phyloP scores from a whole-genome alignment of 2,797 vertebrate genomes.

The Lithobates sylvaticus region DNA sequence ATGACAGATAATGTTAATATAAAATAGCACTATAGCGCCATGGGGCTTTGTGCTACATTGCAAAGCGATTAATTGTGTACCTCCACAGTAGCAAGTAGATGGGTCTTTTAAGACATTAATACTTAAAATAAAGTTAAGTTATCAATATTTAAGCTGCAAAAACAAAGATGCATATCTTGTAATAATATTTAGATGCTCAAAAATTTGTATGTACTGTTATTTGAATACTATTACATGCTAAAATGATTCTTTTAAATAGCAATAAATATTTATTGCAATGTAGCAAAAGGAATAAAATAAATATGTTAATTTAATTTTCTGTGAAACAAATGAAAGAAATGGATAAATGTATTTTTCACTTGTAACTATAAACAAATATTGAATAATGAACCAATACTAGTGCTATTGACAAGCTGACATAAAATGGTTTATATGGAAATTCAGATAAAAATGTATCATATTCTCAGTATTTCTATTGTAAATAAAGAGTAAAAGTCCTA shows the following conservation, averaged over 20 bases:
- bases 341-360: too few species aligned
- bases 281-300: not conserved
- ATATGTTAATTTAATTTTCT: not conserved
- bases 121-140: slow-evolving; percentile 19
- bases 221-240: slow-evolving; percentile 11
- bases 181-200: slow-evolving; percentile 13
- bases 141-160: slow-evolving; percentile 20
- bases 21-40: slow-evolving; percentile 39
- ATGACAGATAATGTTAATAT: slow-evolving; percentile 37
- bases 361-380: too few species aligned
- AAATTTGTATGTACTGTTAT: not conserved
- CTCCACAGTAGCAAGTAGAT: not conserved
- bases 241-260: slow-evolving; percentile 24
- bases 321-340: not conserved
- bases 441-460: too few species aligned
- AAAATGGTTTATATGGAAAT: too few species aligned
- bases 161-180: not conserved
- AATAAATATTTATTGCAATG: slow-evolving; percentile 15
- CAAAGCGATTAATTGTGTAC: slow-evolving; percentile 30
- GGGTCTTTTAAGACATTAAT: slow-evolving; percentile 23
- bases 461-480: too few species aligned
- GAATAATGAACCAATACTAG: too few species aligned
- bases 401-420: too few species aligned
- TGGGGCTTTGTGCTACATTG: slow-evolving; percentile 28
- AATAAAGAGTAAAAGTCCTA: too few species aligned